Evolutionary conservation across 2,888 invertebrate species (phyloP).

Genomic region (Tryphoninae sp.): DNA sequence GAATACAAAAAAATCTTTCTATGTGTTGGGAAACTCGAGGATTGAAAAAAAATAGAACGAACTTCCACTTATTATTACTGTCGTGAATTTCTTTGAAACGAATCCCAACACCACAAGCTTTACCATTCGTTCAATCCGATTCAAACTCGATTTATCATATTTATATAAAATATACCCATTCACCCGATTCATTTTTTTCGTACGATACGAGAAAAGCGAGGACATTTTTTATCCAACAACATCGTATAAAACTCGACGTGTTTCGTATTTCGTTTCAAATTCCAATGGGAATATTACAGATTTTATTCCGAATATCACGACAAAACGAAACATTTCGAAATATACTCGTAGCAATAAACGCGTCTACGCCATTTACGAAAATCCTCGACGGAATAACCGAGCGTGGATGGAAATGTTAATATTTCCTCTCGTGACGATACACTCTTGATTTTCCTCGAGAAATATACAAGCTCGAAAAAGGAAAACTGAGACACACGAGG

Average conservation of each 20-base stretch:
- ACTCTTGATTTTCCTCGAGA: no score
- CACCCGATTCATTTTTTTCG: no score
- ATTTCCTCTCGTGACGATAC: no score
- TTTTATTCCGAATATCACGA: neutral
- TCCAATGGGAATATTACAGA: no score
- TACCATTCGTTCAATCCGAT: neutral
- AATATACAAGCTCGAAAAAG: neutral
- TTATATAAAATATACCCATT: no score
- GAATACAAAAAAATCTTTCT: neutral
- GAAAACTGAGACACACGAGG: neutral
- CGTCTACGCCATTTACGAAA: neutral
- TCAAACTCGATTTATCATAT: no score
- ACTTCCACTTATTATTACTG: neutral
- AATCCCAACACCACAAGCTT: neutral
- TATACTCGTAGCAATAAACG: neutral
- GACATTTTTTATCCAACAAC: no score
- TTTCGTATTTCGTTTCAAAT: no score
- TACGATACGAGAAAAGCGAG: no score
- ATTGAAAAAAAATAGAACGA: constrained; percentile 3
- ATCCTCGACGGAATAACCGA: neutral
- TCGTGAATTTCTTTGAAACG: neutral
- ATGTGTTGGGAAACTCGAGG: neutral
- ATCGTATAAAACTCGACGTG: no score
- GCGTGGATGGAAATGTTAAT: neutral
- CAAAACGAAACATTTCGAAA: constrained; percentile 13